Base-by-base conservation (phyloP, 2,797 vertebrate genomes). In the Neosilurus hyrtlii region DNA sequence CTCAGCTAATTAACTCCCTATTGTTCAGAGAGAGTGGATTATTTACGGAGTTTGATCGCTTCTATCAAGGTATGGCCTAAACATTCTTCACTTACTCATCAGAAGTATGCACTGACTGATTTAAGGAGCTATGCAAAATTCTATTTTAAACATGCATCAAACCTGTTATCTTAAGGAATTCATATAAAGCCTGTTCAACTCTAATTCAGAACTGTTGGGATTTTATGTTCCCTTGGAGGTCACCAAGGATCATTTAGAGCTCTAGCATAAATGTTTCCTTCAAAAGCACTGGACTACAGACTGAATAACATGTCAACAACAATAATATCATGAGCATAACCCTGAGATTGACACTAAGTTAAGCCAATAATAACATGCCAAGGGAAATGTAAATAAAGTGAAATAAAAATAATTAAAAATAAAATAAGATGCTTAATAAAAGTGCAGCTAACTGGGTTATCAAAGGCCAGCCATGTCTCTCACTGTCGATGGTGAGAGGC, bases 1-100 rank as follows among this genome's bases (percentile, higher is more conserved):
- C 83, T 24, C 72, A 18, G 84, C 90, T 93, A 94, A 95, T 94
- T 93, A 95, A 89, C 88, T 90, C 63, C 80, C 88, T 87, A 89
- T 94, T 94, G 92, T 93, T 89, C 83, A 18, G 57, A 76, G 51
- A 20, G 9, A 30, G 52, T 43, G 85, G 87, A 91, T 92, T 91
- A 90, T 92, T 92, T 91, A 79, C 88, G 83, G 89, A 88, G 78
- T 89, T 71, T 56, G 81, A 83, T 65, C 56, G 85, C 75, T 89
- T 90, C 80, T 37, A 86, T 86, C 89, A 86, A 84, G 87, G 87
- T 90, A 86, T 86, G 87, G 92, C 88, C 63, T 22, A 37, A 68
- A 37, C 67, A 84, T 66, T 84, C 65, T 84, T 80, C 35, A 77
- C 75, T 80, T 75, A 83, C 16, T 77, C 15, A 78, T n/a, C 22